Base-by-base conservation (phyloP, 2,888 invertebrate genomes). In the Carterocephalus palaemon region DNA sequence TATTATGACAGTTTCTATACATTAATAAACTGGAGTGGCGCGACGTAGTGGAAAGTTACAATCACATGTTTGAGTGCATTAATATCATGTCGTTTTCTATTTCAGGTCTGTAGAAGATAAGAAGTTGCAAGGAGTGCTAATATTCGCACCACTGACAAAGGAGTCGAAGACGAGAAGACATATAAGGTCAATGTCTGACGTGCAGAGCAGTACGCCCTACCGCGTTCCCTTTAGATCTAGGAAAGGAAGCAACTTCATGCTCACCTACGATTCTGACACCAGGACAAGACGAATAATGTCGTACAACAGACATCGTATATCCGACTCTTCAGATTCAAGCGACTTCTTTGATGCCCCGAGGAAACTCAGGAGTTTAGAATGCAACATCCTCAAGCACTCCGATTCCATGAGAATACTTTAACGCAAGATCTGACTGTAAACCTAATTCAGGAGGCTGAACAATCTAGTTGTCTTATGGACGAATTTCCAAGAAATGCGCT, bases 141-240 rank as follows among this genome's bases (percentile, higher is more conserved):
- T 68, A 7, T 74, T 80, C 54, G 50, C 75, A 24, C 81, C 82
- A 1, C 71, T 86, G 36, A 78, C 83, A 33, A 84, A 75, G 53
- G 80, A 78, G 41, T 81, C 75, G 4, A 86, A 85, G 53, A 52
- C 66, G 26, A 64, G 83, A 53, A 68, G 86, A 46, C 86, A 86
- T 56, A 86, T 85, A 47, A 61, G 86, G 34, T 86, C 86, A 1
- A 86, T 86, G 86, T 86, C 86, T 0, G 86, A 86, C 46, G 86
- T 86, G 4, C 85, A 85, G 37, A 78, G 70, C 70, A 85, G 85
- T 53, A 83, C 85, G 1, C 85, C 85, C 0, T 81, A 76, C 63
- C 68, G 77, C 42, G 59, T 81, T 15, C 68, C 74, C 1, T 79
- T 75, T 62, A 68, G 80, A 45, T 71, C 77, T 0, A 67, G 76